Evolutionary conservation across 2,797 vertebrate species (phyloP), one percentile per base, ranked within the genome.

Genomic region (Betta splendens): DNA sequence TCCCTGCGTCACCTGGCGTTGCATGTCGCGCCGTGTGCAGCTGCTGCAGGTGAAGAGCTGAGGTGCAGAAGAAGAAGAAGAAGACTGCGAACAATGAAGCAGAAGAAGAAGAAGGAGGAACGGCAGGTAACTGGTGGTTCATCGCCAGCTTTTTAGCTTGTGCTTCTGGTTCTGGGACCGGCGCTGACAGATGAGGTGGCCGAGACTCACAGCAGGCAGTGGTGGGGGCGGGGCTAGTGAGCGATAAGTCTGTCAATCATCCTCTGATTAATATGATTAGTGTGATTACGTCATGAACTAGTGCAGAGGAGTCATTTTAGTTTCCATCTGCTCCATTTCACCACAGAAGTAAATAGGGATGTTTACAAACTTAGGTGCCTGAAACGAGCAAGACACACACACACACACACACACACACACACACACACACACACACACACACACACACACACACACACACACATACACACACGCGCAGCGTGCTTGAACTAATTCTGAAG

Each of bases 401-500:
- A 33, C 47, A 54, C 48, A 33, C 43, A 33, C 17, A 16, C 33
- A 28, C 15, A 38, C 36, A 25, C 42, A 43, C 50, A 22, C 32
- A 44, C 29, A 32, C 29, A 50, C 16, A 26, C 54, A 35, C 12
- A 39, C 32, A 36, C 13, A 31, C 52, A 51, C 28, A 44, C 45
- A 45, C 42, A 40, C n/a, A 36, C 28, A 42, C 37, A 53, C 36
- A 51, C 25, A 53, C n/a, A 54, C 1, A n/a, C 18, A 56, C 45
- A 47, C 42, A 31, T 47, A 25, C n/a, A n/a, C n/a, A n/a, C n/a
- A 54, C 1, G n/a, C 18, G 52, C 72, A 50, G 56, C n/a, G n/a
- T 23, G 44, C 37, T 68, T 83, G 61, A 84, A 70, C 55, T 71
- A 66, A 73, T 83, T 80, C 75, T 75, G 81, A 66, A 73, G 58